Evolutionary conservation across 2,113 vertebrate genomes (phyloP).

Genomic region (Drymodes brunneopygia): DNA sequence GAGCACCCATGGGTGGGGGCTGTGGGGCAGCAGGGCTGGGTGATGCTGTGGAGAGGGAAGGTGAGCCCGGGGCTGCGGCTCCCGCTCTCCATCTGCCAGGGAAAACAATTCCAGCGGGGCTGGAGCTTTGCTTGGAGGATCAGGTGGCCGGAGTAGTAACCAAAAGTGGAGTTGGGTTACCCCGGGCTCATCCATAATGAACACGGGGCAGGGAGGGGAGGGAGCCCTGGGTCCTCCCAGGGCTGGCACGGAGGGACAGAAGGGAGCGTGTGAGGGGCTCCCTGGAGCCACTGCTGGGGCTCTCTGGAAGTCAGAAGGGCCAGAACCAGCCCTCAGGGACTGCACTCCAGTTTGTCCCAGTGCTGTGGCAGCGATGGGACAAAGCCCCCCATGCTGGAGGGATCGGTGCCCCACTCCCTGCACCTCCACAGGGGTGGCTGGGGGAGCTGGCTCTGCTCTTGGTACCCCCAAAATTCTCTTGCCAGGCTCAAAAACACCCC

Average conservation of each 20-base stretch:
- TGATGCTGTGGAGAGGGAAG: fast-evolving
- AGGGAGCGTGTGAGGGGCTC: fast-evolving
- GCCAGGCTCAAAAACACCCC: background rate
- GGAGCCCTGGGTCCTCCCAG: background rate
- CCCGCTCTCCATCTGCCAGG: background rate
- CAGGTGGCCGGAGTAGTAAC: background rate
- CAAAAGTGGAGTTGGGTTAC: conserved; percentile 26
- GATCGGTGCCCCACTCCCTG: fast-evolving
- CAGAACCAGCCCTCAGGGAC: background rate
- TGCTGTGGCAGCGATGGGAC: background rate
- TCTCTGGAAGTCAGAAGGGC: background rate
- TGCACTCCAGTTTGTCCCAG: background rate
- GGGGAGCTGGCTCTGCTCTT: background rate
- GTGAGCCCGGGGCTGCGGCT: background rate
- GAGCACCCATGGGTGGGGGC: background rate
- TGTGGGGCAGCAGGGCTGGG: background rate
- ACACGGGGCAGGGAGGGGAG: background rate
- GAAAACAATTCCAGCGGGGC: background rate
- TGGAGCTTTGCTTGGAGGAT: background rate
- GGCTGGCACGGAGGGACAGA: background rate
- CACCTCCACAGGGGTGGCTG: background rate
- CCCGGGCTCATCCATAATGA: conserved; percentile 15
- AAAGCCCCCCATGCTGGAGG: fast-evolving
- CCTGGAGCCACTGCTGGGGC: background rate
- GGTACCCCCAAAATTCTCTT: fast-evolving